Evolutionary conservation across 2,888 invertebrate genomes (phyloP), one percentile per base, ranked within the genome.

Genomic region (Harpalus rufipes): DNA sequence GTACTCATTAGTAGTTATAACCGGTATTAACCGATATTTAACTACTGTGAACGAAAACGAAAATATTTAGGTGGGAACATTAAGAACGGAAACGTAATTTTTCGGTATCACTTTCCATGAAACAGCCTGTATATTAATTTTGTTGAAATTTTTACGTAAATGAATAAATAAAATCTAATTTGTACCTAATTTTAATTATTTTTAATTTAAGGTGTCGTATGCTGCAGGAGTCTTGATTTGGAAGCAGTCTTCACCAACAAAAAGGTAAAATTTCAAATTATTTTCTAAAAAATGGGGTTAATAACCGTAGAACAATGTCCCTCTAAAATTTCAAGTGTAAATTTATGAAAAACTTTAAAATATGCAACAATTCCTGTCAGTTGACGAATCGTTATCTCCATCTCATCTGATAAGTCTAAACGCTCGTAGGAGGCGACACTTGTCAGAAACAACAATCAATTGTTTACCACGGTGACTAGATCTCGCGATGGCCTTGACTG

Each of bases 401-500:
- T 81, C 51, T 63, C 18, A 18, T 16, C 51, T 81, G 81, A 81
- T 81, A 68, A 32, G 32, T 8, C 32, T 81, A 81, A 81, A 81
- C 44, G 81, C 10, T 68, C 68, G 81, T 81, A 81, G 81, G 81
- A 18, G 81, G 65, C 16, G 81, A 81, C 81, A 81, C 81, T 81
- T 81, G 81, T 81, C 81, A 81, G 81, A 81, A 81, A 81, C 68
- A 81, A 81, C 81, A 81, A 81, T 81, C 81, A 63, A 81, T 81
- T 81, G 81, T 81, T 81, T 81, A 63, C 81, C 56, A 81, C 81
- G 51, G 10, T 41, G 32, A 21, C 65, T 51, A 65, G 68, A 81
- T 68, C 68, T 10, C 58, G 25, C 21, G 32, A 78, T 81, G 68
- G 41, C 81, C 81, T 81, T 81, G 81, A 41, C 21, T 68, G 39